These are phyloP conservation scores for Ceratotherium simum DNA, from an alignment of 2,113 vertebrate genomes.

Conservation along the genomic window DNA sequence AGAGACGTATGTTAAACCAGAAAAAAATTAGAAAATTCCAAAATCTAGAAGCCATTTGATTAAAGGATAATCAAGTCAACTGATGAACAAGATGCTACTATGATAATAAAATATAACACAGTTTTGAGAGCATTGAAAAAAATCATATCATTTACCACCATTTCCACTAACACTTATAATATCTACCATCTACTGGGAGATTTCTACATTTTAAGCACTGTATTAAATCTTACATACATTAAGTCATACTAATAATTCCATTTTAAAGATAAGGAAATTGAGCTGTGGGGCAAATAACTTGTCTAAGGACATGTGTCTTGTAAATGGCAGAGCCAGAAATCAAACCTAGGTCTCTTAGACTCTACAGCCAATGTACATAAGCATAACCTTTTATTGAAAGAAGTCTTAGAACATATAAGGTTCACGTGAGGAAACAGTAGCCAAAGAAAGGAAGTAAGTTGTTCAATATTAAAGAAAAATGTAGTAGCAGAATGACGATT, in stretches of 20 bases:
- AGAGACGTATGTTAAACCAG: not conserved
- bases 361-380: not conserved
- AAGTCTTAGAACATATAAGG: not conserved
- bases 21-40: not conserved
- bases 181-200: not conserved
- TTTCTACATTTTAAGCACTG: not conserved
- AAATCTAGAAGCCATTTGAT: not conserved
- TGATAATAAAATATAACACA: constrained; percentile 34
- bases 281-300: not conserved
- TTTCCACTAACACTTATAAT: not conserved
- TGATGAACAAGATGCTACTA: not conserved
- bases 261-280: constrained; percentile 28
- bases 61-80: not conserved
- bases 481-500: not conserved
- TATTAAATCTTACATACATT: not conserved
- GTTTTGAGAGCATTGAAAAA: not conserved
- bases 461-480: not conserved
- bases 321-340: not conserved
- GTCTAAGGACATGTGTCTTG: not conserved
- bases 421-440: not conserved
- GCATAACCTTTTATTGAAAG: not conserved
- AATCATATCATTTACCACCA: not conserved
- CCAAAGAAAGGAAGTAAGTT: not conserved
- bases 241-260: not conserved
- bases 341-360: not conserved